Conservation (phyloP, 2,888 invertebrate genomes). For the Erpobdella octoculata region DNA sequence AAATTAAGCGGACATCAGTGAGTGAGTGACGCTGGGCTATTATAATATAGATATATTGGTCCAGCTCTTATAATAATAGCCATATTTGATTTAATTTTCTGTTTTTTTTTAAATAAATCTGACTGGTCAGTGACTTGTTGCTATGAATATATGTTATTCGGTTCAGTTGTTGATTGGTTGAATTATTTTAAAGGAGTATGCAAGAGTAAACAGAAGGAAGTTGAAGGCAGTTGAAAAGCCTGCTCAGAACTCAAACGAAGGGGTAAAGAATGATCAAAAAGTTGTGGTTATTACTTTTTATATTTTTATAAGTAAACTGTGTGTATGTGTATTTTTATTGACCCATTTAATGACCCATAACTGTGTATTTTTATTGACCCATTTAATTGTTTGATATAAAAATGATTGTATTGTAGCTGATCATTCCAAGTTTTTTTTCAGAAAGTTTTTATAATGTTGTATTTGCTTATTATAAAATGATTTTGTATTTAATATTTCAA, state of each 20-base stretch:
- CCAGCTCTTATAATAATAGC: too few relatives aligned
- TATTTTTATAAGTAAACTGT: too few relatives aligned
- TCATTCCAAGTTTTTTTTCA: not conserved
- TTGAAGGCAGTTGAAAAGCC: constrained; percentile 48
- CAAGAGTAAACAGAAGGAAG: constrained; percentile 47
- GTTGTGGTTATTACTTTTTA: too few relatives aligned
- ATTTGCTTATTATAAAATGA: too few relatives aligned
- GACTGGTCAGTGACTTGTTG: not conserved
- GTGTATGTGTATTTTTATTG: not conserved
- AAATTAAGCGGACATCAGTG: too few relatives aligned
- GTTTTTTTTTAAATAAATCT: not conserved
- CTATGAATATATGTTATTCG: not conserved
- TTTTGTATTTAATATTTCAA: too few relatives aligned
- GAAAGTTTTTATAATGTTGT: not conserved
- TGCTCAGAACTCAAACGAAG: not conserved
- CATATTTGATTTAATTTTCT: not conserved
- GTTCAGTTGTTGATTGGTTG: not conserved
- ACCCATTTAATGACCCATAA: not conserved
- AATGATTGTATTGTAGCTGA: not conserved
- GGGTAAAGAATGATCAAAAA: too few relatives aligned
- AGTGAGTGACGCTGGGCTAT: too few relatives aligned
- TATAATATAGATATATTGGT: too few relatives aligned
- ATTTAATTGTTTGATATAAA: not conserved
- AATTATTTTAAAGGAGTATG: constrained; percentile 46
- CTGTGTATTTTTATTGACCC: not conserved